Base-by-base conservation (phyloP, 2,888 invertebrate genomes). In the Papilio elwesi region DNA sequence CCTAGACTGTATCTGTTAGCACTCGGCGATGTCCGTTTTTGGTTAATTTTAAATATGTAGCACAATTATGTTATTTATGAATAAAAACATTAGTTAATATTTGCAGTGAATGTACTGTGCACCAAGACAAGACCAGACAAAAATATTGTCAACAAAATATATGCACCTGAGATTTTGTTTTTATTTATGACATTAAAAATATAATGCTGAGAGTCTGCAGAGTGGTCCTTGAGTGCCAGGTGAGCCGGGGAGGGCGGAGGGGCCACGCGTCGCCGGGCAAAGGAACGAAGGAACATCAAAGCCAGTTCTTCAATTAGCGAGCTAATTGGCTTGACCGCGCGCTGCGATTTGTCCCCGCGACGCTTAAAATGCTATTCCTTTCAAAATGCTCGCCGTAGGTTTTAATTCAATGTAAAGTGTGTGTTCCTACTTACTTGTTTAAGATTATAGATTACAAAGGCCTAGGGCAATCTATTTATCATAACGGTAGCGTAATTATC, bases 321-420 rank as follows among this genome's bases (percentile, higher is more conserved):
- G 78, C 86, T 92, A 92, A 91, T 92, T 91, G 90, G 89, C 90
- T 91, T 91, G 92, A 91, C 91, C 91, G 80, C 75, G 76, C 74
- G 76, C 74, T 71, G 51, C 69, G 73, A 74, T 73, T 67, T 70
- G 26, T 59, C 55, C 66, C 49, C 72, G 59, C 11, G 36, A 64
- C 65, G 63, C 62, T 63, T 80, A 80, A 79, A 76, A 76, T 78
- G 78, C 63, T 71, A 78, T 75, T 75, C 77, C 75, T 74, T 65
- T 36, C 49, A 15, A 49, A 48, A 7, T 59, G n/a, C 16, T 16
- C 47, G 7, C 10, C 43, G 43, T 43, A 43, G 6, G 43, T 43
- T 43, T 43, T 43, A 43, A 43, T 43, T 43, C 43, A 43, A 43
- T 6, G 6, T 43, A 43, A 26, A 26, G 2, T 43, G 9, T 43